Evolutionary conservation across 2,797 vertebrate species (phyloP).

Genomic region (Tympanoctomys barrerae): DNA sequence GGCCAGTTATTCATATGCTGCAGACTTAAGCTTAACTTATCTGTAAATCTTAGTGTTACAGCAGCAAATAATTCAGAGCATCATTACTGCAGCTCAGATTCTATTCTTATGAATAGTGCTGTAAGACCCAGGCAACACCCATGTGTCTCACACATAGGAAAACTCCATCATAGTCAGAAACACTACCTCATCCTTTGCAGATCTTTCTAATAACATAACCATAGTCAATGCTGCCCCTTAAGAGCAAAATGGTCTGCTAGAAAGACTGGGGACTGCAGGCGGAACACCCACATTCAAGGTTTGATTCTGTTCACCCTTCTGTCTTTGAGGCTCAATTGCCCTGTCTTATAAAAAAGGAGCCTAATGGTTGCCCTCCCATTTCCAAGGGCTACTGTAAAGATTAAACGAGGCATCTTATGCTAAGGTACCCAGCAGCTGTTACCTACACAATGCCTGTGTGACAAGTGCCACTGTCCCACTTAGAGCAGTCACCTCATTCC

Average conservation of each 20-base stretch:
- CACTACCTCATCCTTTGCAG: not conserved
- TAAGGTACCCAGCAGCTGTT: not conserved
- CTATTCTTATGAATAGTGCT: slow-evolving; percentile 37
- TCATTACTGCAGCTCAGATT: slow-evolving; percentile 5
- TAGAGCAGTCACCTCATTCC: not conserved
- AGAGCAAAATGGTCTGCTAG: slow-evolving; percentile 32
- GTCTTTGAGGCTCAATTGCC: slow-evolving; percentile 9
- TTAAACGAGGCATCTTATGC: not conserved
- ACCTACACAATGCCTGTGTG: not conserved
- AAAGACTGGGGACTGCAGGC: not conserved
- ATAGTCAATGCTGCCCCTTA: not conserved
- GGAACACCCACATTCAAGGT: not conserved
- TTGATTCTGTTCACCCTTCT: not conserved
- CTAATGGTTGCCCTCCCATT: not conserved
- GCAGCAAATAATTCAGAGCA: slow-evolving; percentile 5
- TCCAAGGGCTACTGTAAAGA: not conserved
- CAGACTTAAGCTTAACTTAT: slow-evolving; percentile 14
- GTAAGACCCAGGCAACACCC: slow-evolving; percentile 10
- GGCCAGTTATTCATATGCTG: not conserved
- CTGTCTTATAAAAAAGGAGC: not conserved
- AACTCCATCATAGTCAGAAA: not conserved
- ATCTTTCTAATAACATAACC: not conserved
- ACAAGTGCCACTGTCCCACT: not conserved
- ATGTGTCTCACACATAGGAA: slow-evolving; percentile 44
- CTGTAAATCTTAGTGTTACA: not conserved